These are phyloP conservation scores for Sphaerodactylus townsendi DNA, from an alignment of 2,113 vertebrate genomes.

Conservation along the genomic window DNA sequence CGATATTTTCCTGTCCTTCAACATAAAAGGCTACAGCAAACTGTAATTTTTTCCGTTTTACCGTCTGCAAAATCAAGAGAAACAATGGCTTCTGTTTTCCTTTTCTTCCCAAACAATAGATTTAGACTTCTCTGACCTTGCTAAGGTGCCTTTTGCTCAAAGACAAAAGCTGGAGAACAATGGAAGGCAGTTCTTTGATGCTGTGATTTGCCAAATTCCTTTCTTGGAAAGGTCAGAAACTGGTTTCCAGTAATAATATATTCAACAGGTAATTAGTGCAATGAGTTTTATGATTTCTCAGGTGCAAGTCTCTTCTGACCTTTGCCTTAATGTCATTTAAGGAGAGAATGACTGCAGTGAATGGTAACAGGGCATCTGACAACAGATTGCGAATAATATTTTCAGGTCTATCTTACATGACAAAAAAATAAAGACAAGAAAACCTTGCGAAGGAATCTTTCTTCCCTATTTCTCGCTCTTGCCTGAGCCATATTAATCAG, in stretches of 20 bases:
- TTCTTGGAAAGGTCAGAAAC: constrained; percentile 33
- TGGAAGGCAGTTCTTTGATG: constrained; percentile 15
- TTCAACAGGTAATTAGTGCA: constrained; percentile 57
- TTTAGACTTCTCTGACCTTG: constrained; percentile 31
- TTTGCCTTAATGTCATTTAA: constrained; percentile 29
- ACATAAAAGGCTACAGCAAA: constrained; percentile 39
- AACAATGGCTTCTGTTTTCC: constrained; percentile 28
- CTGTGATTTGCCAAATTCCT: constrained; percentile 12
- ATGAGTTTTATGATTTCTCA: constrained; percentile 30
- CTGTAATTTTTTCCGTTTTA: background rate
- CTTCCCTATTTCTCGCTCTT: constrained; percentile 27
- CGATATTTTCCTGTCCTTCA: constrained; percentile 15
- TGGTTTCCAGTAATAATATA: constrained; percentile 41
- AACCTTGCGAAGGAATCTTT: constrained; percentile 13
- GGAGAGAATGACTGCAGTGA: background rate
- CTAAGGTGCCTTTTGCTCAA: constrained; percentile 33
- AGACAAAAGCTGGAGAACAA: constrained; percentile 49
- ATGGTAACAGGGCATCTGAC: constrained; percentile 13
- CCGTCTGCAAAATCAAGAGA: constrained; percentile 24
- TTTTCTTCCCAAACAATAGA: background rate
- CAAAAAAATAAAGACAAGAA: background rate
- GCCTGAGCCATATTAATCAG: constrained; percentile 45
- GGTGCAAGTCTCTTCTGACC: constrained; percentile 25
- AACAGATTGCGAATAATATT: constrained; percentile 1
- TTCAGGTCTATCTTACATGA: background rate